Evolutionary conservation across 2,888 invertebrate genomes (phyloP), one percentile per base, ranked within the genome.

Genomic region (Pheosia tremula): DNA sequence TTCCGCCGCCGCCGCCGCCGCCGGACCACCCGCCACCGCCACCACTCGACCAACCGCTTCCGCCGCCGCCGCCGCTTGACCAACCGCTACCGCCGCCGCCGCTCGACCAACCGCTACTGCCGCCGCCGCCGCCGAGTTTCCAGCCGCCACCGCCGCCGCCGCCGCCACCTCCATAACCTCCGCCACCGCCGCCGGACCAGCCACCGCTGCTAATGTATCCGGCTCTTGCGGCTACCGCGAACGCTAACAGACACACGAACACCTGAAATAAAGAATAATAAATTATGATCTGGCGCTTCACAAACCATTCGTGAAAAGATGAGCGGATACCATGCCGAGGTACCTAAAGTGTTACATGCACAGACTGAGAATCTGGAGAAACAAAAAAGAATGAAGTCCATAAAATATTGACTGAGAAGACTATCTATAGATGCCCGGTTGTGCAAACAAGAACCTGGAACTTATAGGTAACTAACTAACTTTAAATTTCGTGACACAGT

Each of bases 181-280:
- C 75, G 45, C 77, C 77, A 60, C 79, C 73, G 53, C 79, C 69
- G 62, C 77, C 74, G 69, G 79, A 78, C 69, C 75, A 82, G 50
- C 85, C 76, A 50, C 86, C 83, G 61, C 88, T 74, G 68, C 74
- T 81, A 63, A 90, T 87, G 68, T 81, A 88, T 13, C 93, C 93
- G 79, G 91, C 92, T 57, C 85, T 83, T 41, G 83, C 85, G 68
- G 78, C 88, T 62, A 85, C 91, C 67, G 88, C 87, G 66, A 92
- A 72, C 64, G 89, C 89, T 79, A 93, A 82, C 50, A 93, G 78
- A 78, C 93, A 93, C 61, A 93, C 86, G 84, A 93, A 92, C 69
- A 93, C 88, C 93, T 93, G 86, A 3, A 47, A 47, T 9, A n/a
- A n/a, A 47, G 3, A 47, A n/a, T 8, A 43, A 8, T 9, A 9